Evolutionary conservation across 2,888 invertebrate species (phyloP).

Genomic region (Stenodema calcarata): DNA sequence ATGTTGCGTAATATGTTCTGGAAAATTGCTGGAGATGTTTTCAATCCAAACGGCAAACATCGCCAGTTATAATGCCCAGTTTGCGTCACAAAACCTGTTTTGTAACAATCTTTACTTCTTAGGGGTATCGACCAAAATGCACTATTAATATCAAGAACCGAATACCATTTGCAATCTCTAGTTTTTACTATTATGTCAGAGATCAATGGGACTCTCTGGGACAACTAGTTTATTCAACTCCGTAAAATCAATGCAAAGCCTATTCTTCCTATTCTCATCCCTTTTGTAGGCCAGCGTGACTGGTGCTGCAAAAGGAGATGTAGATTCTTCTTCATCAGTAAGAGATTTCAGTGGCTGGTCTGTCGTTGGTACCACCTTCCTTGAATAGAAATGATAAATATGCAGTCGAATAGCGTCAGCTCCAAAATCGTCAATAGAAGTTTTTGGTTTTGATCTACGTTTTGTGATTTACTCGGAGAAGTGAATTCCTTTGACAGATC

Average conservation of each 20-base stretch:
- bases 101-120: slow-evolving; percentile 54
- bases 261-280: slow-evolving; percentile 3
- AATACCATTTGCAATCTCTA: slow-evolving; percentile 51
- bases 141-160: slow-evolving; percentile 52
- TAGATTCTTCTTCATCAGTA: slow-evolving; percentile 39
- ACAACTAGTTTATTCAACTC: slow-evolving; percentile 45
- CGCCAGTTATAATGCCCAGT: slow-evolving; percentile 56
- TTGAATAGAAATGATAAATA: no score
- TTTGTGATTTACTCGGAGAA: no score
- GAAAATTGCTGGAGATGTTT: slow-evolving; percentile 45
- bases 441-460: no score
- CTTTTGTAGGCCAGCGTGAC: slow-evolving; percentile 33
- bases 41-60: slow-evolving; percentile 55
- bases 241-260: slow-evolving; percentile 43
- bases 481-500: no score
- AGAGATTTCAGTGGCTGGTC: no score
- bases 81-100: slow-evolving; percentile 57
- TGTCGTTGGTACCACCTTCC: no score
- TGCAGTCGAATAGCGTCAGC: no score
- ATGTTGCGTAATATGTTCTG: slow-evolving; percentile 54
- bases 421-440: no score
- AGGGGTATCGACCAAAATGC: slow-evolving; percentile 54
- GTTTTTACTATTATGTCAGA: slow-evolving; percentile 46
- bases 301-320: slow-evolving; percentile 38
- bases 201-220: slow-evolving; percentile 44